Evolutionary conservation across 1,140 invertebrate genomes (phyloP).

Genomic region (Bombyx mori): DNA sequence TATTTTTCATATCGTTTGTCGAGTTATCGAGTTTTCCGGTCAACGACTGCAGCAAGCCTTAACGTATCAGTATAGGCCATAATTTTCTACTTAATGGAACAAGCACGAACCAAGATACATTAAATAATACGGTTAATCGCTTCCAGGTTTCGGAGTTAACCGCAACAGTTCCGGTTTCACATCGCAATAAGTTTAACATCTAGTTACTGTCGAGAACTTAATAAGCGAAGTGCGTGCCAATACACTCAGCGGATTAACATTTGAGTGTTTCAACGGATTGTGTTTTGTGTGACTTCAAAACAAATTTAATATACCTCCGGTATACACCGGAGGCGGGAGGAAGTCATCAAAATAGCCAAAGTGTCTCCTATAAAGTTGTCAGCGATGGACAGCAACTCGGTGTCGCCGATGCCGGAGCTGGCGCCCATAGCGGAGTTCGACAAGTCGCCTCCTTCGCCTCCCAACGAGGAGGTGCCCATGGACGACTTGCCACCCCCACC

Average conservation of each 20-base stretch:
- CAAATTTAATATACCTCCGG: constrained; percentile 23
- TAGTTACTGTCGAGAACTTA: too few species aligned
- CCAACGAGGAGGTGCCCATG: constrained; percentile 73
- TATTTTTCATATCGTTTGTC: neutral
- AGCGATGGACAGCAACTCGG: constrained; percentile 75
- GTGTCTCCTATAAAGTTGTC: constrained; percentile 72
- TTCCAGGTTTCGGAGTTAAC: constrained; percentile 33
- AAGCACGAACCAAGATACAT: constrained; percentile 13
- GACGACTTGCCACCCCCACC: constrained; percentile 74
- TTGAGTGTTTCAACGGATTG: constrained; percentile 2
- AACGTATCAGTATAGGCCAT: too few species aligned
- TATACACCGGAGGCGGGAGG: constrained; percentile 28
- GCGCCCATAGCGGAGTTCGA: constrained; percentile 77
- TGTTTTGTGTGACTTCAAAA: constrained; percentile 2
- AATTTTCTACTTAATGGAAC: constrained; percentile 7
- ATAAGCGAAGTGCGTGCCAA: neutral
- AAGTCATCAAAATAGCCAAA: constrained; percentile 52
- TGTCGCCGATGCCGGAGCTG: constrained; percentile 75
- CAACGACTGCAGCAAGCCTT: constrained; percentile 11
- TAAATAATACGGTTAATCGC: constrained; percentile 33
- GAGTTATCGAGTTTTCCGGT: constrained; percentile 9
- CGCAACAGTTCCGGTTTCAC: constrained; percentile 14
- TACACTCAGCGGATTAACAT: constrained; percentile 10
- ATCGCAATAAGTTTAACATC: constrained; percentile 8
- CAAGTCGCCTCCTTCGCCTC: constrained; percentile 75